Evolutionary conservation across 2,113 vertebrate species (phyloP).

Genomic region (Synodontis membranacea): DNA sequence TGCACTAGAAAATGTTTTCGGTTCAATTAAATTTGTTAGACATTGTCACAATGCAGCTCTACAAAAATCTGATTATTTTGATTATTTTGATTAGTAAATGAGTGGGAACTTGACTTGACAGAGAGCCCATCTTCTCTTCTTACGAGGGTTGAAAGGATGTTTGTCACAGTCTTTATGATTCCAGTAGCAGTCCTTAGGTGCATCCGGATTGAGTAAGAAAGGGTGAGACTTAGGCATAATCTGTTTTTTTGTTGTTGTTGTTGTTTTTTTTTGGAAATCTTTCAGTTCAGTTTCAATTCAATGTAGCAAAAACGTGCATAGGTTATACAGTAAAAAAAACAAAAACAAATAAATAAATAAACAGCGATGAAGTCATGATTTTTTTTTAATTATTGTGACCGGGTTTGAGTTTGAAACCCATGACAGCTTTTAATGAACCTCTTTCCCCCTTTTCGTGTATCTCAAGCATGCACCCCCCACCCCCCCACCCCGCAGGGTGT

Average conservation of each 20-base stretch:
- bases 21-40: background rate
- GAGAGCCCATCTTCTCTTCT: background rate
- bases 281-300: too few relatives aligned
- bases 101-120: background rate
- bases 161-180: background rate
- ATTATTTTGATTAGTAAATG: background rate
- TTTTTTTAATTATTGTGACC: background rate
- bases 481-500: slow-evolving; percentile 59
- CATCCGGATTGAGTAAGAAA: background rate
- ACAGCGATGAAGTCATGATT: background rate
- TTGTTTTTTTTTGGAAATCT: background rate
- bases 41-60: background rate
- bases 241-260: background rate
- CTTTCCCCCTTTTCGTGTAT: background rate
- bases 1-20: background rate
- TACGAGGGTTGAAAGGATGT: background rate
- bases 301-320: too few relatives aligned
- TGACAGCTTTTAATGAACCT: background rate
- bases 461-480: background rate
- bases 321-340: background rate
- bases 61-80: background rate
- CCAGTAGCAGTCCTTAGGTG: background rate
- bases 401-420: background rate
- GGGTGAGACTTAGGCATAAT: background rate
- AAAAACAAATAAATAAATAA: too few relatives aligned